phyloP scores from a whole-genome alignment of 2,888 invertebrate genomes.

The Busseola fusca region DNA sequence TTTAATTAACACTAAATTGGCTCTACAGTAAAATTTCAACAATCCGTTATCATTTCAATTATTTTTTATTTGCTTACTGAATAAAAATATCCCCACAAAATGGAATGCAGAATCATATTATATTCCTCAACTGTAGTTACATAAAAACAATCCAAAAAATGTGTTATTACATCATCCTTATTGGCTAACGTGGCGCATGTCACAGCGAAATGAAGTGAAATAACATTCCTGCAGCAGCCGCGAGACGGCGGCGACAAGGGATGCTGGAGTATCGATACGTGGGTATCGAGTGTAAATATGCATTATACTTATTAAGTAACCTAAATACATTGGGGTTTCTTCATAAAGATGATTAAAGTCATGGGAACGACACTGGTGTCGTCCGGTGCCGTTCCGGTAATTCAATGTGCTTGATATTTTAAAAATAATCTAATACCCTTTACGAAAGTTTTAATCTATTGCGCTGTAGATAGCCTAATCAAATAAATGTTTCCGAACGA shows the following conservation, averaged over 20 bases:
- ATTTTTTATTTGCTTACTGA: too few relatives aligned
- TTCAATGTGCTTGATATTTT: too few relatives aligned
- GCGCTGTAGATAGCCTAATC: too few relatives aligned
- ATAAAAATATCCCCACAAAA: neutral
- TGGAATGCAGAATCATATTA: slow-evolving; percentile 1
- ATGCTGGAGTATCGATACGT: neutral
- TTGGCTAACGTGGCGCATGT: slow-evolving; percentile 34
- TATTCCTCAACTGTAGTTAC: slow-evolving; percentile 20
- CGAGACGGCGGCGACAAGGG: slow-evolving; percentile 35
- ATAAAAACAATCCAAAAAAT: slow-evolving; percentile 41
- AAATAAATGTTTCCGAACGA: too few relatives aligned
- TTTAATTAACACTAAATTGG: neutral
- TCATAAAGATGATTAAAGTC: too few relatives aligned
- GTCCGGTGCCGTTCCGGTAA: too few relatives aligned
- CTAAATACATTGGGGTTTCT: too few relatives aligned
- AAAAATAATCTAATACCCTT: too few relatives aligned
- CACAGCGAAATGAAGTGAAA: slow-evolving; percentile 56
- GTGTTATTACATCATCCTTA: slow-evolving; percentile 47
- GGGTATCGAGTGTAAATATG: slow-evolving; percentile 2
- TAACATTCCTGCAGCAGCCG: slow-evolving; percentile 50
- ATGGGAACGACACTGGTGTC: too few relatives aligned
- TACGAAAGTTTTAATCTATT: too few relatives aligned
- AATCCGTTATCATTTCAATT: neutral
- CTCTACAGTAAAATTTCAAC: too few relatives aligned
- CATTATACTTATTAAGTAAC: neutral